Base-by-base conservation (phyloP, 2,797 vertebrate genomes). In the Megaceryle alcyon region DNA sequence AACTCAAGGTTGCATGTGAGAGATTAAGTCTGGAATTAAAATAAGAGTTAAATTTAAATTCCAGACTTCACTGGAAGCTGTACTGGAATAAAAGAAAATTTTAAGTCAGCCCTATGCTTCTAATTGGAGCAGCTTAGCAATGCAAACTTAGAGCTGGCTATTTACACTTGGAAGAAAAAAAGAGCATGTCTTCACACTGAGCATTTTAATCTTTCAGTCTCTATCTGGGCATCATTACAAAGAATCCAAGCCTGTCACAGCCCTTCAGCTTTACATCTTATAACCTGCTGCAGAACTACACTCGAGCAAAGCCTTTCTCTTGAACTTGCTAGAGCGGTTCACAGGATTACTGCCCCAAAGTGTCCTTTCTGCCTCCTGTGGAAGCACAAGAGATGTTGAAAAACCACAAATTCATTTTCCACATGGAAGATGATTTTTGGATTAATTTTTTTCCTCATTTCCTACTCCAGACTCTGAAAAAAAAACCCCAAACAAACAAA, bases 161-260 rank as follows among this genome's bases (percentile, higher is more conserved):
- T 71, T 83, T 83, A 49, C 17, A 53, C 39, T 51, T 43, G 8
- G 33, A 87, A 79, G 77, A 89, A 76, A 86, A 43, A 31, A 31
- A 22, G 33, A 46, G 25, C 37, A 56, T 35, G 43, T 73, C 54
- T 86, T 80, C 84, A 76, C 64, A 72, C 5, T 43, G 59, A 91
- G 66, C 11, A 60, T 94, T 94, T 96, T 94, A 59, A 91, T 91
- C 89, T 92, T 63, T 66, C 82, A 88, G 39, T 76, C 80, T 85
- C 68, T 86, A 26, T 61, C 60, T 86, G 44, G 92, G 79, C 83
- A 86, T 78, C 86, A 87, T 83, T 82, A 91, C 66, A 80, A 86
- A 95, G 64, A 90, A 64, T 81, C 82, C 91, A 92, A 89, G 84
- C 64, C 65, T 71, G 39, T 59, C 85, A 69, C 68, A 92, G 77